phyloP scores from a whole-genome alignment of 1,140 invertebrate genomes.

The Theocolax elegans region DNA sequence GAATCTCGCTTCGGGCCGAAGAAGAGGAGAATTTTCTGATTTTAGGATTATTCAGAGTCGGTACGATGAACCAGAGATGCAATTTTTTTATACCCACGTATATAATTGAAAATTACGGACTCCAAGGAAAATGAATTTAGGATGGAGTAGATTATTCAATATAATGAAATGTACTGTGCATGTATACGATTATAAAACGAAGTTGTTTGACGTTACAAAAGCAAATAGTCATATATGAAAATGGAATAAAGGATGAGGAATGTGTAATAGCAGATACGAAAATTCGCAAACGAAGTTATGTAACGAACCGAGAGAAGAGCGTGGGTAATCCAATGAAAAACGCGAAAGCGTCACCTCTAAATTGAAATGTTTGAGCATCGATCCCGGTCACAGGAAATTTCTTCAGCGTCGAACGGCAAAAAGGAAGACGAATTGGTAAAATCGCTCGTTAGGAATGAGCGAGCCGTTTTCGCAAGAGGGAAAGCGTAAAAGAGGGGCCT shows the following conservation, averaged over 20 bases:
- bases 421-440: constrained; percentile 15
- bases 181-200: constrained; percentile 11
- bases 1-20: not conserved
- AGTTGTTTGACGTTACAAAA: not conserved
- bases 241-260: not conserved
- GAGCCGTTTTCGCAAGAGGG: constrained; percentile 22
- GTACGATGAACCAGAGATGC: not conserved
- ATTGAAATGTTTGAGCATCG: not conserved
- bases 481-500: constrained; percentile 32
- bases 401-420: not conserved
- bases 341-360: not conserved
- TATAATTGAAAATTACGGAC: constrained; percentile 12
- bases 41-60: not conserved
- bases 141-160: not conserved
- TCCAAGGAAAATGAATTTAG: not conserved
- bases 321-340: not conserved
- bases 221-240: no score
- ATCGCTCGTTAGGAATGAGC: not conserved
- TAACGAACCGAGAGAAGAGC: not conserved
- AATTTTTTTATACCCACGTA: not conserved
- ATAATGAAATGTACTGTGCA: constrained; percentile 22
- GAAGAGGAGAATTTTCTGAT: not conserved
- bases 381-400: not conserved
- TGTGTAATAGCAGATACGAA: not conserved
- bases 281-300: not conserved